Base-by-base conservation (phyloP, 2,888 invertebrate genomes). In the Xylota segnis region DNA sequence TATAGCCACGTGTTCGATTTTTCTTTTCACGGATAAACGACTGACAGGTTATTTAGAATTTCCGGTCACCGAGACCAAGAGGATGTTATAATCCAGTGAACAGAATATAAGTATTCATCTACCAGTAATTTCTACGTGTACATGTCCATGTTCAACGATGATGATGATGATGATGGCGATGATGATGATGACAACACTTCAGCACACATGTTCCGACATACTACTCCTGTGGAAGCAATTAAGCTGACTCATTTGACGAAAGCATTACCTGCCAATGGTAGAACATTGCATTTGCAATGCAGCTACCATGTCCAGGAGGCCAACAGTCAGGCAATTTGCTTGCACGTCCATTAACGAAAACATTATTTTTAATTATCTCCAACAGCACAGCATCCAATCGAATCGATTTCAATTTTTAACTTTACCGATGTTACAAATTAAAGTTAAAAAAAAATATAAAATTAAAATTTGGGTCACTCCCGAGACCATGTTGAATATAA, bases 281-380 rank as follows among this genome's bases (percentile, higher is more conserved):
- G 45, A 0, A 16, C 1, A 32, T n/a, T 40, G 68, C 61, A 45
- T 37, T 18, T 47, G 9, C 50, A 71, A 47, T 32, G 29, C 40
- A 37, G 61, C 6, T 27, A 12, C 12, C 52, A 18, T 27, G 29
- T 23, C 56, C 34, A 50, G 54, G 59, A 50, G 54, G 66, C 66
- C 37, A 52, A 65, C 65, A 70, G 16, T n/a, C 43, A 45, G 47
- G 40, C 82, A 82, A 66, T 71, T 71, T 37, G 58, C 72, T 76
- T 61, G 18, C 34, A 37, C 68, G 50, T 77, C 86, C 82, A 86
- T 86, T 86, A 86, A 66, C 82, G 37, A 72, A 72, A 77, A 82
- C 82, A 86, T 86, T 86, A 86, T 82, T 86, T 82, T 86, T 86
- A 77, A 86, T 86, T 82, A 86, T 68, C 56, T 56, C 43, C 72